These are phyloP conservation scores for Neoascia interrupta DNA, from an alignment of 2,888 invertebrate species.

Conservation along the genomic window DNA sequence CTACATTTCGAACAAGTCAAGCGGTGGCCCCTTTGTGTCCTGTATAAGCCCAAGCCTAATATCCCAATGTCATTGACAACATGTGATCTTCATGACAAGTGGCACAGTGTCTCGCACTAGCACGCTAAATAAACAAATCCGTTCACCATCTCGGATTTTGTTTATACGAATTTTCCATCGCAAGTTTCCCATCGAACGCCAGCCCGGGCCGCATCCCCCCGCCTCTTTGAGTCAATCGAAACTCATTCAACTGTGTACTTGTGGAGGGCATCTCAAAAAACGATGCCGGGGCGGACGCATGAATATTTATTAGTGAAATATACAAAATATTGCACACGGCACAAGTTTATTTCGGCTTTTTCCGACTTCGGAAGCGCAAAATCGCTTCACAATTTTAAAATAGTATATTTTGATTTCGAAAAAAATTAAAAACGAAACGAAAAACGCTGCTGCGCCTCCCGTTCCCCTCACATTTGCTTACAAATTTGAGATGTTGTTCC, in stretches of 20 bases:
- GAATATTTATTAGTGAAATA: conserved; percentile 71
- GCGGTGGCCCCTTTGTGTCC: no score
- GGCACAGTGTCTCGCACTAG: conserved; percentile 37
- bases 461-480: conserved; percentile 26
- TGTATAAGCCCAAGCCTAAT: conserved; percentile 9
- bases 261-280: conserved; percentile 13
- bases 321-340: conserved; percentile 80
- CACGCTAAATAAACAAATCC: conserved; percentile 36
- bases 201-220: neutral
- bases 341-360: conserved; percentile 70
- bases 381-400: conserved; percentile 60
- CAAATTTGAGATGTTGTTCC: no score
- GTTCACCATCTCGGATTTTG: conserved; percentile 6
- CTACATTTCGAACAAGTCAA: conserved; percentile 37
- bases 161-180: conserved; percentile 24
- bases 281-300: conserved; percentile 23
- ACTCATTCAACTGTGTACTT: conserved; percentile 13
- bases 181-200: conserved; percentile 9
- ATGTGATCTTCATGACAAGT: conserved; percentile 61
- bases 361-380: conserved; percentile 66
- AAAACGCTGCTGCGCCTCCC: conserved; percentile 2
- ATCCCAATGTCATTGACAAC: conserved; percentile 66
- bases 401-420: conserved; percentile 56
- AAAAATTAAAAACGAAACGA: conserved; percentile 23
- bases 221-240: neutral